Base-by-base conservation (phyloP, 2,888 invertebrate species). In the Oscheius sp. region DNA sequence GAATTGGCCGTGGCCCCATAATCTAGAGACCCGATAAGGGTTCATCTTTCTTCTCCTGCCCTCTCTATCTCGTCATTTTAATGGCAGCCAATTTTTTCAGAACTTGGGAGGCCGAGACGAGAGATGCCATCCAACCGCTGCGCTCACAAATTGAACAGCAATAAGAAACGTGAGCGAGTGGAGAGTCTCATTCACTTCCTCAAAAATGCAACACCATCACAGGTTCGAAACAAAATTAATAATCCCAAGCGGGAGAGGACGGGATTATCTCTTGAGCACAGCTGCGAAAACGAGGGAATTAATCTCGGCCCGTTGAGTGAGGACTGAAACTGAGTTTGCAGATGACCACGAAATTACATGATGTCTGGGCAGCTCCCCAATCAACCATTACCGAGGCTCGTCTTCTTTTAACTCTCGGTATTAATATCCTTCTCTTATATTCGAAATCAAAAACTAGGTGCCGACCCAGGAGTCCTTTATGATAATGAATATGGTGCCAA, bases 91-190 rank as follows among this genome's bases (percentile, higher is more conserved):
- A 25, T 25, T 34, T 57, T 58, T 39, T 42, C 42, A 42, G 58
- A n/a, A 15, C 20, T 55, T 55, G 33, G 37, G 55, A n/a, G n/a
- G 52, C 57, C 61, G 12, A 42, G 45, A 42, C 33, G 33, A 65
- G 73, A 33, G 42, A 83, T 82, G 84, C 80, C 82, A 66, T 73
- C 83, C 27, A 72, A 70, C 25, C 76, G 82, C 48, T 84, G 84
- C 61, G 82, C 81, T 66, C 83, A 84, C 70, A 69, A 69, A 31
- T 61, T 80, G 72, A 81, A 81, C 46, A 29, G 69, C 23, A 81
- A 80, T 52, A 84, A 84, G 73, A 80, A 76, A 61, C 65, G 66
- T 25, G 80, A 82, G 64, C 57, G 84, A 48, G 72, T 84, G 63
- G 80, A 78, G 55, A 76, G 48, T 46, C 72, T 84, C 61, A 77